Conservation (phyloP, 2,113 vertebrate genomes). For the Tinamus guttatus region DNA sequence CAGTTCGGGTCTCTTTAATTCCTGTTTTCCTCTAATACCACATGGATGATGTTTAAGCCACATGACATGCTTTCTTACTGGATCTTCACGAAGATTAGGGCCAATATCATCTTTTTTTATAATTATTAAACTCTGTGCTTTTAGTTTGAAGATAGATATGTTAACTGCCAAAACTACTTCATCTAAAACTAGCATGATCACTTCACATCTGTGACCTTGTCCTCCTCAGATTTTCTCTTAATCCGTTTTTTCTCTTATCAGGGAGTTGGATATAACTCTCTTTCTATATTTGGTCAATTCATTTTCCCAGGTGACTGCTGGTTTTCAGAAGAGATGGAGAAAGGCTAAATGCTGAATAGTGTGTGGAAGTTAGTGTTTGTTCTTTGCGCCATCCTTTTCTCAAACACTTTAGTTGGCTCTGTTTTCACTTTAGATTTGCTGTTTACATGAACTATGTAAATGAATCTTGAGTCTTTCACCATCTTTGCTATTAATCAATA, state of each 20-base stretch:
- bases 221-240: slow-evolving; percentile 36
- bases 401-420: background rate
- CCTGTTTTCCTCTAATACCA: background rate
- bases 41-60: background rate
- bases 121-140: background rate
- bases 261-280: background rate
- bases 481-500: background rate
- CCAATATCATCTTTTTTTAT: background rate
- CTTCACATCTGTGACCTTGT: slow-evolving; percentile 20
- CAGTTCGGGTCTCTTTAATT: background rate
- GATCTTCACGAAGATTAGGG: background rate
- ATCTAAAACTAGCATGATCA: background rate
- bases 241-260: slow-evolving; percentile 14
- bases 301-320: background rate
- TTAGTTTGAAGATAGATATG: background rate
- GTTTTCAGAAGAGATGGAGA: background rate
- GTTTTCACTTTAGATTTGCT: background rate
- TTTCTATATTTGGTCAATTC: slow-evolving; percentile 24
- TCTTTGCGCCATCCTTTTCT: background rate
- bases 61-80: background rate
- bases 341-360: background rate
- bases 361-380: background rate
- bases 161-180: background rate
- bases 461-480: background rate
- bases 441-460: background rate